Evolutionary conservation across 2,888 invertebrate species (phyloP).

Genomic region (Synanthedon tipuliformis): DNA sequence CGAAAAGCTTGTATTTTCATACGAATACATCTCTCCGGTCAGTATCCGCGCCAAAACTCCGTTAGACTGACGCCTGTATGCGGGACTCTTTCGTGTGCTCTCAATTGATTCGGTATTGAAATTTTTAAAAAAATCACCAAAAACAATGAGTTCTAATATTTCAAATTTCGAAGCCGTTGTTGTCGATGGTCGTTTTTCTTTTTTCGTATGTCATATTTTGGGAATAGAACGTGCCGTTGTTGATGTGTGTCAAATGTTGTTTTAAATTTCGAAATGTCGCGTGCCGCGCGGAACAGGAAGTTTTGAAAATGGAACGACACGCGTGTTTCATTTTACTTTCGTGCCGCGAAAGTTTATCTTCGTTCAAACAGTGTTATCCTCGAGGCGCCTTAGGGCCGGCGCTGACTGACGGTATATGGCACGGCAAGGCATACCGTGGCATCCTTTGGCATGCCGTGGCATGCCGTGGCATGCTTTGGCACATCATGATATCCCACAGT

Average conservation of each 20-base stretch:
- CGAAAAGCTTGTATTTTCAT: constrained; percentile 46
- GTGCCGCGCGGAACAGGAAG: constrained; percentile 24
- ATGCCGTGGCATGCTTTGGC: too few species aligned
- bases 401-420: too few species aligned
- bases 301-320: constrained; percentile 21
- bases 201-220: background rate
- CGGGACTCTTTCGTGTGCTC: constrained; percentile 50
- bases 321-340: constrained; percentile 29
- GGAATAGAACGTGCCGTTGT: background rate
- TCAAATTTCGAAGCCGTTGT: constrained; percentile 1
- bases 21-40: constrained; percentile 31
- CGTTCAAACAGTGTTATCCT: constrained; percentile 15
- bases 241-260: constrained; percentile 8
- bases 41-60: constrained; percentile 43
- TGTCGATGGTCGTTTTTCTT: background rate
- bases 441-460: background rate
- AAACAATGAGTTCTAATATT: background rate
- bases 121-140: constrained; percentile 2
- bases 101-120: constrained; percentile 27
- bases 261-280: constrained; percentile 19
- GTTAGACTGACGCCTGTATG: constrained; percentile 36
- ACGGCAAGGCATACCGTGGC: background rate
- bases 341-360: constrained; percentile 26
- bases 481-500: too few species aligned
- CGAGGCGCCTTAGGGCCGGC: background rate